Percentiles rank a stretch among this genome's conserved stretches.
phyloP scores from a whole-genome alignment of 1,140 invertebrate genomes.

The Conus ventricosus region DNA sequence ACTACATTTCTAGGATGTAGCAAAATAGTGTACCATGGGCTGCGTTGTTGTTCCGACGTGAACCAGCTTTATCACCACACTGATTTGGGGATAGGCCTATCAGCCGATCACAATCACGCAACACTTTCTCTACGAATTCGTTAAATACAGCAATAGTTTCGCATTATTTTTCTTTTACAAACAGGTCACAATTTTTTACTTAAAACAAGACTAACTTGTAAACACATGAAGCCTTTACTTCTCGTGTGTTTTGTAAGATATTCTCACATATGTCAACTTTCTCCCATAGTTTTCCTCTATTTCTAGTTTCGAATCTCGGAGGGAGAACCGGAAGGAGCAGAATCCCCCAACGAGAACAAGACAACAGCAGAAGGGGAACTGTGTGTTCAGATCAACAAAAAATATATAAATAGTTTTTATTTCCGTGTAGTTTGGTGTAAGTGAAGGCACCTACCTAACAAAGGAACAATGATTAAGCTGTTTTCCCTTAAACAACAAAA shows the following conservation, averaged over 20 bases:
- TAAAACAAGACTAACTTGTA: neutral
- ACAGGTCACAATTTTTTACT: neutral
- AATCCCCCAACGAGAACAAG: neutral
- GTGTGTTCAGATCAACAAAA: neutral
- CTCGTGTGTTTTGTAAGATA: neutral
- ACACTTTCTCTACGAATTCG: neutral
- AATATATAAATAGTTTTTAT: neutral
- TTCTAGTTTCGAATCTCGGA: neutral
- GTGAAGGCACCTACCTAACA: neutral
- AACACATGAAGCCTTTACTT: neutral
- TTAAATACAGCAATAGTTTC: neutral
- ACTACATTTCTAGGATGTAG: too few species aligned
- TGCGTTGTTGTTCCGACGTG: too few species aligned
- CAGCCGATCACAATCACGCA: neutral
- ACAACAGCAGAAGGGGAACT: neutral
- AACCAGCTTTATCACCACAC: too few species aligned
- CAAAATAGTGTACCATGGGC: too few species aligned
- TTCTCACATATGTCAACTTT: too few species aligned
- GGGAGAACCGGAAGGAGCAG: neutral
- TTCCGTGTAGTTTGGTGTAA: neutral
- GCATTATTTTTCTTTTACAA: neutral
- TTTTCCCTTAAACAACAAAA: constrained; percentile 98
- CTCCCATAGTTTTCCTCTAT: too few species aligned
- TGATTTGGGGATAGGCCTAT: neutral
- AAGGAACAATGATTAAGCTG: constrained; percentile 91